Percentiles rank a stretch among this genome's conserved stretches.
phyloP scores from a whole-genome alignment of 2,113 vertebrate genomes.

The Halichoerus grypus region DNA sequence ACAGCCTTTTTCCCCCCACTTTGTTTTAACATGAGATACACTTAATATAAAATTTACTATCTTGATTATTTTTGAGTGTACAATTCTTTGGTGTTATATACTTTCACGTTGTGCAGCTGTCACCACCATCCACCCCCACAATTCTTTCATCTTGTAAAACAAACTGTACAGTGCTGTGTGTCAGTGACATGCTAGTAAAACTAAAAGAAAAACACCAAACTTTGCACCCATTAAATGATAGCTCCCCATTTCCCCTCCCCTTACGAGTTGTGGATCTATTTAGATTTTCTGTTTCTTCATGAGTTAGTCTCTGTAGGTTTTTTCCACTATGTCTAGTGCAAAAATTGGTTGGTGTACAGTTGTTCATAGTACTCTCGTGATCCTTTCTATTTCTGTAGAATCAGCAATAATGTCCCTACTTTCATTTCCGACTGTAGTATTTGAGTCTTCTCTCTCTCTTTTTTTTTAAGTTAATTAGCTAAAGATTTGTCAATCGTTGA shows the following conservation, averaged over 20 bases:
- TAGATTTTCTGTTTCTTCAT: not conserved
- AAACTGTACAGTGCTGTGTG: too few relatives aligned
- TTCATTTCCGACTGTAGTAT: not conserved
- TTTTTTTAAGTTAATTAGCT: not conserved
- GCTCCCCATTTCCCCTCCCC: not conserved
- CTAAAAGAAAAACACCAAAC: not conserved
- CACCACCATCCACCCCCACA: not conserved
- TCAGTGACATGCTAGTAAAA: not conserved
- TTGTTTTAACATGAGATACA: not conserved
- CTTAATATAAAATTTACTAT: fast-evolving
- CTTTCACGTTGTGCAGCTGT: fast-evolving
- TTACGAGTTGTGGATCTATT: not conserved
- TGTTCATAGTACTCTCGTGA: not conserved
- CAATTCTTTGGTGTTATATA: too few relatives aligned
- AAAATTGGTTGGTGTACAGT: too few relatives aligned
- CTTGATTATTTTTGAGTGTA: not conserved
- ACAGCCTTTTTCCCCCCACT: fast-evolving
- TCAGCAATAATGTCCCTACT: not conserved
- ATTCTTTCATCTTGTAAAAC: too few relatives aligned
- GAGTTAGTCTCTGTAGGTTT: not conserved
- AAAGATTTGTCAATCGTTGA: not conserved
- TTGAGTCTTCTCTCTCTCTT: not conserved
- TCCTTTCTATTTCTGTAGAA: not conserved
- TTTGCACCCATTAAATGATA: too few relatives aligned
- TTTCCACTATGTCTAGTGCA: not conserved